Base-by-base conservation (phyloP, 2,888 invertebrate genomes). In the Phoenoteleia sp. region DNA sequence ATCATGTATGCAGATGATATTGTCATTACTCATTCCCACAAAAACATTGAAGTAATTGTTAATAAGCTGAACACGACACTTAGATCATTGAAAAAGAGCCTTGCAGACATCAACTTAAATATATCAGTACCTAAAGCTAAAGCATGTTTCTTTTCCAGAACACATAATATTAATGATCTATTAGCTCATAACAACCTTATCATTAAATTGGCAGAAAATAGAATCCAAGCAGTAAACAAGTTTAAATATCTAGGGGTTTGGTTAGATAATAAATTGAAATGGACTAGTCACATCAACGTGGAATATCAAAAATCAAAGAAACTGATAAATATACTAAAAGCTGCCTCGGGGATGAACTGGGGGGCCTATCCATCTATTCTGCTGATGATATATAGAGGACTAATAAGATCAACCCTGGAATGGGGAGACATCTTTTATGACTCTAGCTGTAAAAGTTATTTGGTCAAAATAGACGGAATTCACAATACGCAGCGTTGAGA, bases 1-100 rank as follows among this genome's bases (percentile, higher is more conserved):
- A 7, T 25, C 0, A 21, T 52, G 36, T 67, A 67, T 25, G 67
- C 67, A 13, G 67, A 67, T 25, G 67, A 67, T 17, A 39, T 52
- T 0, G 67, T 54, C 0, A 27, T 67, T 6, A 27, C 19, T n/a
- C 45, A 3, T 19, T 1, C 13, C n/a, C 13, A 17, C 2, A 3
- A 11, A 13, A 47, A 4, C n/a, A 17, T 11, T 15, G 13, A 45
- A 1, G 27, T 47, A 19, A 47, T 64, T 45, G 2, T 45, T 15
- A 45, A 45, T 9, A 45, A 45, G 5, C 2, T 47, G 29, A 47
- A 23, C 13, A 29, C n/a, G n/a, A n/a, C n/a, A n/a, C n/a, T n/a
- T n/a, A n/a, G n/a, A n/a, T n/a, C n/a, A n/a, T n/a, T n/a, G n/a
- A n/a, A n/a, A n/a, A n/a, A n/a, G n/a, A n/a, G n/a, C n/a, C n/a